Evolutionary conservation across 2,113 vertebrate species (phyloP), one percentile per base, ranked within the genome.

Genomic region (Lethenteron camtschaticum): DNA sequence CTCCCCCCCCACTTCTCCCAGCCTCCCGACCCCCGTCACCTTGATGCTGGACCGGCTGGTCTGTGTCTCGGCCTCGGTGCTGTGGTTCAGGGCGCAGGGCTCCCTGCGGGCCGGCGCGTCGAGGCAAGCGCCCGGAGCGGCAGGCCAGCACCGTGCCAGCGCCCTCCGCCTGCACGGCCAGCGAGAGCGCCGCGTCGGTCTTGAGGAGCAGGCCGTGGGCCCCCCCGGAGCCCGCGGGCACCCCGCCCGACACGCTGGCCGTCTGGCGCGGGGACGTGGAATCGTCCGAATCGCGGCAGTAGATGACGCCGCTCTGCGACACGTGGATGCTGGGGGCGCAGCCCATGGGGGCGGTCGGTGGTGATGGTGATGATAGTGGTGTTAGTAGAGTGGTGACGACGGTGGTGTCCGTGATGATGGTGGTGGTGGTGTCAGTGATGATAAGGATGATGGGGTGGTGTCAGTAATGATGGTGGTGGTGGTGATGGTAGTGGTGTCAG

Each of bases 291-390:
- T 90, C 89, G 69, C 89, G 85, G 82, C 90, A 95, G 83, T 95
- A 95, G 78, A 95, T 89, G 80, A 94, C 88, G 73, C 90, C 89
- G 85, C 89, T 95, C 81, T 95, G 90, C 75, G 89, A 95, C 81
- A 95, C 89, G 80, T 95, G 89, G 81, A 95, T 92, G 75, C 90
- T 95, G 78, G 90, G 89, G 78, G 89, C 88, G 81, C 89, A 95
- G 85, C 88, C 88, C 90, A 95, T 94, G n/a, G 9, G 8, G 24
- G 8, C n/a, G 9, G 10, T 66, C 9, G 63, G 63, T 9, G 63
- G 2, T n/a, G 63, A 9, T n/a, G 63, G 63, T 8, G 16, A 63
- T 63, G 59, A 14, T 13, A 63, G 16, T 14, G 59, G 59, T 63
- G 59, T 63, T 18, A 63, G 13, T 14, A 63, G 59, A 63, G 13